These are phyloP conservation scores for Xestia xanthographa DNA, from an alignment of 2,888 invertebrate species.

Conservation along the genomic window DNA sequence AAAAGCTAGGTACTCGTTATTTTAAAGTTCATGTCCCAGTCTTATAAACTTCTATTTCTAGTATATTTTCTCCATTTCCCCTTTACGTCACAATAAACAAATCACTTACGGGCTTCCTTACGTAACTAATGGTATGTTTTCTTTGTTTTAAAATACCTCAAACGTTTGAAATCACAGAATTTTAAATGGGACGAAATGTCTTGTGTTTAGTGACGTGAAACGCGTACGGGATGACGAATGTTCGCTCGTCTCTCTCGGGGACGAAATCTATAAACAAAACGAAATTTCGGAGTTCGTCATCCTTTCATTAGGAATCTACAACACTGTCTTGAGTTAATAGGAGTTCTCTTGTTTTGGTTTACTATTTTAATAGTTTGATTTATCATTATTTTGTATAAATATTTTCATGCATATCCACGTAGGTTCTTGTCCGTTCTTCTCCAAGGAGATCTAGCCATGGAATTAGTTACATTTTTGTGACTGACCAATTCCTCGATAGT, in stretches of 20 bases:
- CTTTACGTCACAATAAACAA: slow-evolving; percentile 60
- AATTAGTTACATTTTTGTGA: neutral
- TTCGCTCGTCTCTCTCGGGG: slow-evolving; percentile 69
- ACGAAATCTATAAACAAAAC: slow-evolving; percentile 84
- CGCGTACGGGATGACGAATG: slow-evolving; percentile 84
- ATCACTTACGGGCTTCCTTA: slow-evolving; percentile 60
- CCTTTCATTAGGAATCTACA: slow-evolving; percentile 36
- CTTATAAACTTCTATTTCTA: slow-evolving; percentile 38
- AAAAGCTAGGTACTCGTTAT: slow-evolving; percentile 41
- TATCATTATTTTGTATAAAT: neutral
- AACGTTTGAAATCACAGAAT: slow-evolving; percentile 66
- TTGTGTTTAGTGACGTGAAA: slow-evolving; percentile 83
- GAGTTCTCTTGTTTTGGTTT: neutral
- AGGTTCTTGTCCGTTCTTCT: neutral
- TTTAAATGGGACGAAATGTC: slow-evolving; percentile 74
- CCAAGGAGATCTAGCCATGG: neutral
- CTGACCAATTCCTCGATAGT: neutral
- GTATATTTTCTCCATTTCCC: slow-evolving; percentile 51
- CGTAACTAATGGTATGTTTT: slow-evolving; percentile 78
- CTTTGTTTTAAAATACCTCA: slow-evolving; percentile 83
- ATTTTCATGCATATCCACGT: neutral
- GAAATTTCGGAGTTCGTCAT: slow-evolving; percentile 49
- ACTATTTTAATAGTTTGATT: neutral
- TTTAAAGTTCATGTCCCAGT: slow-evolving; percentile 17
- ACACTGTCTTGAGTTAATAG: slow-evolving; percentile 16